Percentiles rank a stretch among this genome's conserved stretches.
Evolutionary conservation across 2,888 invertebrate genomes (phyloP).

Genomic region (Fragum sueziense): DNA sequence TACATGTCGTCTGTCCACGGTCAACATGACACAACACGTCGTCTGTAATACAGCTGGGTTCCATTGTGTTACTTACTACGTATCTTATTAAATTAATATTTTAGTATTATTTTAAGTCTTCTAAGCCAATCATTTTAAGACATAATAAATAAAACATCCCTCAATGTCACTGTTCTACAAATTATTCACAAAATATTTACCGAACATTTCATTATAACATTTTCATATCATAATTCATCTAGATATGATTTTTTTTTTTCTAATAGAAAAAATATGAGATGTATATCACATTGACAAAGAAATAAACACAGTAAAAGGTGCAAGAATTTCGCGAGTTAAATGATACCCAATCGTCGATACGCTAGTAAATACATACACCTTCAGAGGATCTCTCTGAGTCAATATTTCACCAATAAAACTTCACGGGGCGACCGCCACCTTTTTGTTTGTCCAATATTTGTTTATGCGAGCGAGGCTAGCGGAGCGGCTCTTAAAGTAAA

Average conservation of each 20-base stretch:
- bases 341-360: not conserved
- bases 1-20: not conserved
- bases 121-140: too few relatives aligned
- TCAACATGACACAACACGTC: not conserved
- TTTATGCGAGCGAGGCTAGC: not conserved
- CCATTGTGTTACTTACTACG: too few relatives aligned
- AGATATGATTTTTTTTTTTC: too few relatives aligned
- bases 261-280: too few relatives aligned
- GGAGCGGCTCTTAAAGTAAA: not conserved
- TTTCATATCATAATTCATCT: too few relatives aligned
- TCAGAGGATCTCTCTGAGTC: not conserved
- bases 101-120: too few relatives aligned
- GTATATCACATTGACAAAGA: too few relatives aligned
- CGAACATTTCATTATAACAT: too few relatives aligned
- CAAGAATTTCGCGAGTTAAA: not conserved
- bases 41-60: not conserved
- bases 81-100: too few relatives aligned
- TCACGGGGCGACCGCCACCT: not conserved
- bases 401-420: constrained; percentile 22
- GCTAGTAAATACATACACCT: constrained; percentile 1
- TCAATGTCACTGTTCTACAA: not conserved
- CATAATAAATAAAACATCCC: too few relatives aligned
- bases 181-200: not conserved
- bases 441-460: constrained; percentile 13
- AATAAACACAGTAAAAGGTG: not conserved